Base-by-base conservation (phyloP, 2,797 vertebrate genomes). In the Pelochelys cantorii region DNA sequence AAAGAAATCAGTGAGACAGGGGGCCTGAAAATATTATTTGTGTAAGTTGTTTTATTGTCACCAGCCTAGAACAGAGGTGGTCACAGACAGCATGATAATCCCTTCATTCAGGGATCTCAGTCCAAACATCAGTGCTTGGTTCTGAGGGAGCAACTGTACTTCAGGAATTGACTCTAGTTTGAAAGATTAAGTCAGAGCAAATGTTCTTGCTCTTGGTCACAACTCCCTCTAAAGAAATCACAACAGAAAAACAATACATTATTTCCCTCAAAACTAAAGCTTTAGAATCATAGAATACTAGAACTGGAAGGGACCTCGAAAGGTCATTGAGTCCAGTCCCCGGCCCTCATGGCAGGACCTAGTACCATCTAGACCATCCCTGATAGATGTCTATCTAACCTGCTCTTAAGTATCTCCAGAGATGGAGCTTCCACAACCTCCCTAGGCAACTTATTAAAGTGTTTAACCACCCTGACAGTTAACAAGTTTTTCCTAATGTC, bases 161-260 rank as follows among this genome's bases (percentile, higher is more conserved):
- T 68, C 65, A 68, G 31, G 17, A 34, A 68, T 22, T 34, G 65
- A 68, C 7, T 34, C 65, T 68, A 22, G 17, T 68, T 9, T 20
- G n/a, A 25, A 15, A 4, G 8, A 0, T 22, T 1, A 0, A 53
- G 60, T 42, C 1, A 15, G 60, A 53, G 17, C 18, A 77, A 2
- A 0, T 2, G 14, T 48, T 54, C 78, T 27, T 55, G 48, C 3
- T 0, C 0, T 23, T 54, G 12, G 42, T 53, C 48, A 6, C 0
- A 0, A 68, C 27, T 71, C 25, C 5, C 3, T 54, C 22, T 59
- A 90, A 31, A 48, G n/a, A 57, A 37, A 2, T 3, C 48, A 31
- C 11, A 7, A 2, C 5, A 37, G 1, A 62, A 74, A 57, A 74
- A 48, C n/a, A 9, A 5, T 0, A 0, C 71, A 1, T 2, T 4